Percentiles rank a stretch among this genome's conserved stretches.
These are phyloP conservation scores for Brachirus orientalis DNA, from an alignment of 2,113 vertebrate genomes.

Conservation along the genomic window DNA sequence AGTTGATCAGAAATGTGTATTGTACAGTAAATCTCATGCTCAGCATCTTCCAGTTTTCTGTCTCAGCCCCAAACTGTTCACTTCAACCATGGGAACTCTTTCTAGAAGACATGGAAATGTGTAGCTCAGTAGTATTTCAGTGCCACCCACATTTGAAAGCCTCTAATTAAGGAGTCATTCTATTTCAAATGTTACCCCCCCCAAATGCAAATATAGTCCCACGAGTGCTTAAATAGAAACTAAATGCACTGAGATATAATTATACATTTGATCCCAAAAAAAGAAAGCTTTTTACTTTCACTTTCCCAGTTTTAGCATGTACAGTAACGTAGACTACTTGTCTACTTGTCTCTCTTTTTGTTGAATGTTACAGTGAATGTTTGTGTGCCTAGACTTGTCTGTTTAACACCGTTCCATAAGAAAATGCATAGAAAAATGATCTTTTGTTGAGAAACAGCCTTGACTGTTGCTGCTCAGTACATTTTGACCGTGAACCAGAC, in stretches of 20 bases:
- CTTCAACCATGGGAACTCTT: conserved; percentile 52
- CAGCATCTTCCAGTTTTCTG: neutral
- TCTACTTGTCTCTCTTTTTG: no score
- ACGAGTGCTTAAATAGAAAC: conserved; percentile 62
- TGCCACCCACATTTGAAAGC: conserved; percentile 59
- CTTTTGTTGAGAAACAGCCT: no score
- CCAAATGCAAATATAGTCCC: conserved; percentile 60
- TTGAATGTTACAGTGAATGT: no score
- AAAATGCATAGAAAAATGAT: no score
- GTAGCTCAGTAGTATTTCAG: conserved; percentile 45
- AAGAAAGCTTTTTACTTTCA: conserved; percentile 24
- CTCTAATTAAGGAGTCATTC: conserved; percentile 73
- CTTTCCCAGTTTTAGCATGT: conserved; percentile 13
- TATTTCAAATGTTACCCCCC: conserved; percentile 55
- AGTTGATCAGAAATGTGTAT: neutral
- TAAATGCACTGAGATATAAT: conserved; percentile 60
- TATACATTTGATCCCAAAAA: conserved; percentile 45
- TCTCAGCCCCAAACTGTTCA: neutral
- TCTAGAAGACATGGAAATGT: conserved; percentile 26
- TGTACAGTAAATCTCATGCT: neutral
- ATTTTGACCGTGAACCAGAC: no score
- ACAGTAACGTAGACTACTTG: neutral
- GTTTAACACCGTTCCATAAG: no score
- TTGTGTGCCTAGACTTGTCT: no score
- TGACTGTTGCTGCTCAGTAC: no score